These are phyloP conservation scores for Gila robusta DNA, from an alignment of 2,797 vertebrate species.

Conservation along the genomic window DNA sequence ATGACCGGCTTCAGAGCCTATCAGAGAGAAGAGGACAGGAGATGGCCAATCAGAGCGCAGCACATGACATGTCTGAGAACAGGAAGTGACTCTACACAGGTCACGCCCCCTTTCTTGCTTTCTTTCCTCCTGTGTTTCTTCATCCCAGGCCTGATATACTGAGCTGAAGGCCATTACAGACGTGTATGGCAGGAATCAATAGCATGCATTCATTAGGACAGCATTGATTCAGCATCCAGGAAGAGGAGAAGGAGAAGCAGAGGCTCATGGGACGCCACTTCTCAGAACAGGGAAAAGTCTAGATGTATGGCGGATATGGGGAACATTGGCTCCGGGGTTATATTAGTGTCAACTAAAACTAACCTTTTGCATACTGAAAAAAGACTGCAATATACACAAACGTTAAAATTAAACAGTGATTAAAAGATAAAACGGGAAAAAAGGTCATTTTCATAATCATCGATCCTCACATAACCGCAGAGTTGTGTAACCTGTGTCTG, in stretches of 20 bases:
- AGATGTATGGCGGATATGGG: neutral
- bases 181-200: constrained; percentile 58
- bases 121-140: constrained; percentile 40
- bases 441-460: neutral
- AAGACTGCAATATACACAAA: neutral
- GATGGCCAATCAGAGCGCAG: too few species aligned
- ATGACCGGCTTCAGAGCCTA: constrained; percentile 92
- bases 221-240: constrained; percentile 64
- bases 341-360: neutral
- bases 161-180: constrained; percentile 57
- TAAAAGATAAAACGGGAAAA: neutral
- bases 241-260: constrained; percentile 42
- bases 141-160: constrained; percentile 14
- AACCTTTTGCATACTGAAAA: neutral
- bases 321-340: neutral
- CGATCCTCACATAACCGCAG: neutral
- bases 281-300: constrained; percentile 49
- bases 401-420: neutral
- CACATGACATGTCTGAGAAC: constrained; percentile 49
- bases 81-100: constrained; percentile 19
- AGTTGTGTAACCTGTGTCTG: neutral
- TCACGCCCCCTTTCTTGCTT: constrained; percentile 10
- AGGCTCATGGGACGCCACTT: constrained; percentile 38
- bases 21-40: constrained; percentile 21
- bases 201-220: constrained; percentile 61